Conservation (phyloP, 1,140 invertebrate species). For the Euschistus heros region DNA sequence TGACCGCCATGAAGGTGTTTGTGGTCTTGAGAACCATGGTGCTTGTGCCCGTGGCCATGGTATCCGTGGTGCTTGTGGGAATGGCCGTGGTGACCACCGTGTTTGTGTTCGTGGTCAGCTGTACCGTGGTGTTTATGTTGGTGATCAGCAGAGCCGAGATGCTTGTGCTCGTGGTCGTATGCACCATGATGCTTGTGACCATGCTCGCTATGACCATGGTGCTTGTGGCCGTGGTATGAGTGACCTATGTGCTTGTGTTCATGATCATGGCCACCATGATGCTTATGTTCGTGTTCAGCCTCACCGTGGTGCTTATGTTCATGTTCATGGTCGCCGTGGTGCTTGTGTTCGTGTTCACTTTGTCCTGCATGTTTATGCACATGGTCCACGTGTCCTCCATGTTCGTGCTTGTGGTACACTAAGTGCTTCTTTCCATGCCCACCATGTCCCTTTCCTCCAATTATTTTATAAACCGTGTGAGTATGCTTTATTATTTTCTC, state of each 20-base stretch:
- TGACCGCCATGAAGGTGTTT: constrained; percentile 22
- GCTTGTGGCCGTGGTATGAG: constrained; percentile 23
- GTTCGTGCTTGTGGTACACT: constrained; percentile 13
- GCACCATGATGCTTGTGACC: constrained; percentile 23
- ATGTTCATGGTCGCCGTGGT: constrained; percentile 27
- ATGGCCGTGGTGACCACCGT: constrained; percentile 21
- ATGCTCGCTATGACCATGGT: constrained; percentile 22
- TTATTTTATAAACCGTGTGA: constrained; percentile 49
- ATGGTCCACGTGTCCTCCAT: constrained; percentile 16
- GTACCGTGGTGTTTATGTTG: constrained; percentile 16
- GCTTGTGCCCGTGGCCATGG: constrained; percentile 18
- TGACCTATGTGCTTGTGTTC: constrained; percentile 21
- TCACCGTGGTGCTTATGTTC: constrained; percentile 30
- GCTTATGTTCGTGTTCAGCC: constrained; percentile 30
- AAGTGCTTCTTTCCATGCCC: not conserved
- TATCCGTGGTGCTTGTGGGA: constrained; percentile 23
- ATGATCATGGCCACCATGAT: constrained; percentile 23
- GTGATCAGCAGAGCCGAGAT: constrained; percentile 18
- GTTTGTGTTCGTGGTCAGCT: constrained; percentile 23
- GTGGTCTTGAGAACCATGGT: constrained; percentile 19
- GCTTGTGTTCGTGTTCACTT: constrained; percentile 34
- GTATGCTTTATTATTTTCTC: constrained; percentile 52
- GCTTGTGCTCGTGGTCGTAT: constrained; percentile 21
- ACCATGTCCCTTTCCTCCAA: constrained; percentile 29
- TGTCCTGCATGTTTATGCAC: constrained; percentile 10